A percentile compares a stretch with the other conserved stretches of the same genome.
Conservation (phyloP, 2,113 vertebrate species). For the Micronisus gabar region DNA sequence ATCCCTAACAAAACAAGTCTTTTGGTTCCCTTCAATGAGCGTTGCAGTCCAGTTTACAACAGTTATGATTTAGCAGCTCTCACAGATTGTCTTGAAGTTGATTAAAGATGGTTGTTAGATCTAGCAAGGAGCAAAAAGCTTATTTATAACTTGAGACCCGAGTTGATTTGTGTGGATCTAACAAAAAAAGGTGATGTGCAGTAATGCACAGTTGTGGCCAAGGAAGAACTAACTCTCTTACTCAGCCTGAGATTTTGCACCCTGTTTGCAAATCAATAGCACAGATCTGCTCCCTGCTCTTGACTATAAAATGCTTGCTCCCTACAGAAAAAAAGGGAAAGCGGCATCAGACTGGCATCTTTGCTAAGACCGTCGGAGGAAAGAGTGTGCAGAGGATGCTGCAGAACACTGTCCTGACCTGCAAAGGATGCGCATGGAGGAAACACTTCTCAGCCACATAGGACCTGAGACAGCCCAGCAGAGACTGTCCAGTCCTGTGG, state of each 20-base stretch:
- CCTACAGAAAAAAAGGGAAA: not conserved
- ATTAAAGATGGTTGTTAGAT: not conserved
- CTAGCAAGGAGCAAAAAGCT: not conserved
- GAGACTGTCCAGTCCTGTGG: fast-evolving
- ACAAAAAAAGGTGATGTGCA: not conserved
- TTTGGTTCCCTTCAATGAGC: not conserved
- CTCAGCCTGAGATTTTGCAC: not conserved
- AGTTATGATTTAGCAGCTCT: not conserved
- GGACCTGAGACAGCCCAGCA: not conserved
- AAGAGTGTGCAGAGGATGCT: not conserved
- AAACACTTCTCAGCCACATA: not conserved
- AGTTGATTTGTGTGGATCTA: not conserved
- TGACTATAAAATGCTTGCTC: not conserved
- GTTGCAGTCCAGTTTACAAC: not conserved
- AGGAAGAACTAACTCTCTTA: not conserved
- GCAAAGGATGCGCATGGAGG: not conserved
- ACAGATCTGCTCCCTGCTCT: not conserved
- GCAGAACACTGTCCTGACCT: not conserved
- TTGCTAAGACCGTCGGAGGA: not conserved
- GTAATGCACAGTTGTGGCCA: not conserved
- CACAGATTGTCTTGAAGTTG: not conserved
- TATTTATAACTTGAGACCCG: not conserved
- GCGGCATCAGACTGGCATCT: not conserved
- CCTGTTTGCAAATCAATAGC: not conserved
- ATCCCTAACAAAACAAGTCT: not conserved